Evolutionary conservation across 2,888 invertebrate species (phyloP).

Genomic region (Psylliodes chrysocephalus): DNA sequence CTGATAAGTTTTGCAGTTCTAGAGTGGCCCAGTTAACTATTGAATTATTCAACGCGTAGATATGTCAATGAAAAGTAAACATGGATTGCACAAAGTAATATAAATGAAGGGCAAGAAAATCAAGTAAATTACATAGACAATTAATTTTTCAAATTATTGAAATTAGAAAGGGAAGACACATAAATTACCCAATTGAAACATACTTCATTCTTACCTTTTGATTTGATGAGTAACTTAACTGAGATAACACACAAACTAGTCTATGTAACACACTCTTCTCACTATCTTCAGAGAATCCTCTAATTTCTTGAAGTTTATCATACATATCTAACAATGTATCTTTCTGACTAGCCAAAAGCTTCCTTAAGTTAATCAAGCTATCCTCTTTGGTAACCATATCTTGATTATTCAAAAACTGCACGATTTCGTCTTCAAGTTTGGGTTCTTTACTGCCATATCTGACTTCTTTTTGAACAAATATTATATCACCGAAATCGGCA

Average conservation of each 20-base stretch:
- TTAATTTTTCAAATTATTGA: too few relatives aligned
- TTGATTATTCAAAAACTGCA: slow-evolving; percentile 65
- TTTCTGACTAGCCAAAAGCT: slow-evolving; percentile 68
- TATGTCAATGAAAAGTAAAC: too few relatives aligned
- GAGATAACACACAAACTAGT: slow-evolving; percentile 70
- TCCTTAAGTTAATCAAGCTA: slow-evolving; percentile 67
- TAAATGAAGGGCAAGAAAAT: too few relatives aligned
- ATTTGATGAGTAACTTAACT: slow-evolving; percentile 66
- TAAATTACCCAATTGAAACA: too few relatives aligned
- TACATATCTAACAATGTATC: slow-evolving; percentile 67
- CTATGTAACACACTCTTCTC: slow-evolving; percentile 71
- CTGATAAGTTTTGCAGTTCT: too few relatives aligned
- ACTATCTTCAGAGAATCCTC: slow-evolving; percentile 76
- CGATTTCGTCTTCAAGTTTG: slow-evolving; percentile 64
- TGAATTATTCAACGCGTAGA: too few relatives aligned
- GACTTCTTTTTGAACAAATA: slow-evolving; percentile 55
- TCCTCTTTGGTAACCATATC: slow-evolving; percentile 64
- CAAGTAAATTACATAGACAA: too few relatives aligned
- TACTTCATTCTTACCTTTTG: slow-evolving; percentile 65
- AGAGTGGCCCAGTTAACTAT: too few relatives aligned
- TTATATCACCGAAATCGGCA: slow-evolving; percentile 57
- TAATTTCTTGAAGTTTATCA: slow-evolving; percentile 65
- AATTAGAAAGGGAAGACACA: too few relatives aligned
- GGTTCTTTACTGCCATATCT: slow-evolving; percentile 54
- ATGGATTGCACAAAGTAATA: too few relatives aligned